Percentiles rank a stretch among this genome's conserved stretches.
Evolutionary conservation across 2,113 vertebrate genomes (phyloP).

Genomic region (Rattus norvegicus): GRCr8 NC_086022.1:115850001-115850500

Average conservation of each 20-base stretch:
- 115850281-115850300: neutral
- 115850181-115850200: neutral
- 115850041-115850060: neutral
- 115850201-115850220: neutral
- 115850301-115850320: neutral
- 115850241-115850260: neutral
- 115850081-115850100: neutral
- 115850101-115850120: neutral
- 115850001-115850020: neutral
- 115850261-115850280: neutral
- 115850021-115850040: neutral
- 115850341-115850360: neutral
- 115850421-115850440: neutral
- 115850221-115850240: neutral
- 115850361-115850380: too few relatives aligned
- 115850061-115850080: neutral
- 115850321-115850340: neutral
- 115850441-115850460: neutral
- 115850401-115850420: too few relatives aligned
- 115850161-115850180: too few relatives aligned
- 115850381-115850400: too few relatives aligned
- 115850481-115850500: slow-evolving; percentile 3
- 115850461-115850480: too few relatives aligned
- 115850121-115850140: neutral
- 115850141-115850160: neutral